Conservation (phyloP, 2,888 invertebrate genomes). For the Lydus trimaculatus region DNA sequence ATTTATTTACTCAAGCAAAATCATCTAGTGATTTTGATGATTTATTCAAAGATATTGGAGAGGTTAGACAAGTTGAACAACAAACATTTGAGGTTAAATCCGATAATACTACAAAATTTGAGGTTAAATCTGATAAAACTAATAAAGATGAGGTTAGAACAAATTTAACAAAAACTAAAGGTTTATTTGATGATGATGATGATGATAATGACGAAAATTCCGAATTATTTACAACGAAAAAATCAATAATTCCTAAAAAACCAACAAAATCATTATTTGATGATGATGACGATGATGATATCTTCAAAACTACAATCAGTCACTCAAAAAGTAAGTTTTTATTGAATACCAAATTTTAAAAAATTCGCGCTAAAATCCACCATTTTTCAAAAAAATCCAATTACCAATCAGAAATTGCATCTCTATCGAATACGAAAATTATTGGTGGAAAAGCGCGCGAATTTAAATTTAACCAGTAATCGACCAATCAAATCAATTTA, state of each 20-base stretch:
- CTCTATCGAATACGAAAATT: no score
- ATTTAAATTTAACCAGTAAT: no score
- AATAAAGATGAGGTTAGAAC: background rate
- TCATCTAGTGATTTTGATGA: constrained; percentile 43
- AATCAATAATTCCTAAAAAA: constrained; percentile 22
- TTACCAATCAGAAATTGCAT: no score
- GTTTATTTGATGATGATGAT: constrained; percentile 59
- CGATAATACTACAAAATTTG: constrained; percentile 3
- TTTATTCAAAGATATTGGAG: constrained; percentile 35
- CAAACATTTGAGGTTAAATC: no score
- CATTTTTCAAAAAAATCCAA: no score
- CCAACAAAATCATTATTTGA: constrained; percentile 42
- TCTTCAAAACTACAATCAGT: constrained; percentile 39
- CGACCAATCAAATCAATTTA: no score
- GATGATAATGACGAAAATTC: constrained; percentile 56
- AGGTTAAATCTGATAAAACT: background rate
- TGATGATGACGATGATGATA: constrained; percentile 46
- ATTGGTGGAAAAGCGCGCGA: no score
- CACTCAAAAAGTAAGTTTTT: constrained; percentile 8
- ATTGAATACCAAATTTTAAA: no score
- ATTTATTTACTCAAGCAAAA: constrained; percentile 22
- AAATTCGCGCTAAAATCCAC: no score
- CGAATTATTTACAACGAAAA: constrained; percentile 15
- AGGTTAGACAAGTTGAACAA: no score
- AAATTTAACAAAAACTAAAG: constrained; percentile 34